Evolutionary conservation across 2,888 invertebrate genomes (phyloP).

Genomic region (Heliconius ismenius): DNA sequence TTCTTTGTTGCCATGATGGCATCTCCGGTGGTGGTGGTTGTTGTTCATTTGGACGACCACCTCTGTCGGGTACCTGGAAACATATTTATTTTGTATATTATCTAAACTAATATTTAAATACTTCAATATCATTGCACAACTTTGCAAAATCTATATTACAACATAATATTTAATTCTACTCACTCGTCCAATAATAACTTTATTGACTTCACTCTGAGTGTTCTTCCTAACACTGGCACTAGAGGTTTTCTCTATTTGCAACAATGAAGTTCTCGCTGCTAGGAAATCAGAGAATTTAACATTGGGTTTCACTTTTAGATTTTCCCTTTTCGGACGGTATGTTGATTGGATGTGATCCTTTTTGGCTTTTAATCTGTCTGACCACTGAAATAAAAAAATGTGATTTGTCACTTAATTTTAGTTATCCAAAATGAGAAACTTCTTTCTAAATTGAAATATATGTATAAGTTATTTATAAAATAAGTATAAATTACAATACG

Average conservation of each 20-base stretch:
- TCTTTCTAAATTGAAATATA: too few relatives aligned
- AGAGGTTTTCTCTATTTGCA: constrained; percentile 96
- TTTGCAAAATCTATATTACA: too few relatives aligned
- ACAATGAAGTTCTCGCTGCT: constrained; percentile 91
- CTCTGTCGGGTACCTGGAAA: constrained; percentile 93
- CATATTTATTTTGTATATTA: background rate
- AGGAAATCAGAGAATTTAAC: constrained; percentile 89
- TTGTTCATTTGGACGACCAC: constrained; percentile 94
- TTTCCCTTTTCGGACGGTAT: constrained; percentile 69
- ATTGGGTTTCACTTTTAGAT: constrained; percentile 81
- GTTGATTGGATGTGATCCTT: constrained; percentile 85
- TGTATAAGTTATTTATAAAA: too few relatives aligned
- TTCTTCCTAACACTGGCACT: constrained; percentile 92
- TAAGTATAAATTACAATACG: too few relatives aligned
- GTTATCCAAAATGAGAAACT: too few relatives aligned
- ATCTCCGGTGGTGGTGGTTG: constrained; percentile 97
- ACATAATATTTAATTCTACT: constrained; percentile 43
- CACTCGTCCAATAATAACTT: constrained; percentile 92
- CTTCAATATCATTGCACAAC: too few relatives aligned
- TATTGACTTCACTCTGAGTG: constrained; percentile 91
- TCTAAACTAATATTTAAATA: too few relatives aligned
- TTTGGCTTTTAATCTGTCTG: constrained; percentile 88
- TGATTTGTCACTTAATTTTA: too few relatives aligned
- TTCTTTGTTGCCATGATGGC: constrained; percentile 92
- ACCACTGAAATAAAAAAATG: constrained; percentile 84